Conservation (phyloP, 2,113 vertebrate genomes). For the Gavialis gangeticus region DNA sequence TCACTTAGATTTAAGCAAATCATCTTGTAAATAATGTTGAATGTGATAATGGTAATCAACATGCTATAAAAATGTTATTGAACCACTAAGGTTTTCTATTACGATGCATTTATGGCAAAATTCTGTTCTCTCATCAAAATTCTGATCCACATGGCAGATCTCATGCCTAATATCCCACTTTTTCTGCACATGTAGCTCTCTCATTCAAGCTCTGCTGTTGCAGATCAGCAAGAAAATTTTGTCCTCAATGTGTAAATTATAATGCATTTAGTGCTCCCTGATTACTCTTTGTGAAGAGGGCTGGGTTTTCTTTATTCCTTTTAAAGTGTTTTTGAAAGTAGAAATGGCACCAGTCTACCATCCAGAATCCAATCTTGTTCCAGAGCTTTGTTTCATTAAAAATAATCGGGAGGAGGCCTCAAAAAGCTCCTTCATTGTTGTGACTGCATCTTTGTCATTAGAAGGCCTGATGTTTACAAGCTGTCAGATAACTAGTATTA, state of each 20-base stretch:
- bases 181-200: not conserved
- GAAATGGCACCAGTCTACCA: not conserved
- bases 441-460: not conserved
- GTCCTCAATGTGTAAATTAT: not conserved
- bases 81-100: not conserved
- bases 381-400: not conserved
- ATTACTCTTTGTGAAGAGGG: not conserved
- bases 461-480: not conserved
- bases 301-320: not conserved
- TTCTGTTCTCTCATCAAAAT: not conserved
- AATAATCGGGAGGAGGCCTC: not conserved
- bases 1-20: not conserved
- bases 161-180: not conserved
- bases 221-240: not conserved
- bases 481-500: not conserved
- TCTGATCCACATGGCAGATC: not conserved
- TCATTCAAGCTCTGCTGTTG: not conserved
- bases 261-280: not conserved
- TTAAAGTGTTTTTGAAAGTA: not conserved
- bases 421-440: not conserved
- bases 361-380: not conserved
- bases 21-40: conserved; percentile 3
- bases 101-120: not conserved
- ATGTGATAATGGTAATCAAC: not conserved
- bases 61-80: not conserved